These are phyloP conservation scores for Morinoia aosen DNA, from an alignment of 2,888 invertebrate genomes.

Conservation along the genomic window DNA sequence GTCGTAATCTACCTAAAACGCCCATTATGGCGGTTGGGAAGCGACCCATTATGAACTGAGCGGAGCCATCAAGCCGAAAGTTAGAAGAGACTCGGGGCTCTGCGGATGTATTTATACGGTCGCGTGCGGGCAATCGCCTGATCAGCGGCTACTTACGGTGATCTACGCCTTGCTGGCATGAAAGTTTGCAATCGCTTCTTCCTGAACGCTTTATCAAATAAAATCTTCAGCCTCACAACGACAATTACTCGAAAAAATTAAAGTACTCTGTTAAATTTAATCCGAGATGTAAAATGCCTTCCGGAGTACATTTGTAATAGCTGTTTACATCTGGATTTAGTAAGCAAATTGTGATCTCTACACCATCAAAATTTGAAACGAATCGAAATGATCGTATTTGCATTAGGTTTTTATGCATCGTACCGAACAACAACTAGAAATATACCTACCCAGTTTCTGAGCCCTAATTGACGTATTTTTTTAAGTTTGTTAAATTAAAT, in stretches of 20 bases:
- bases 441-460: no score
- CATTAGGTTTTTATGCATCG: no score
- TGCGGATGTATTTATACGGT: background rate
- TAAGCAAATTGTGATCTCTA: no score
- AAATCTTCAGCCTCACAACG: background rate
- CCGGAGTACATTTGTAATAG: background rate
- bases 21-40: background rate
- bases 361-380: no score
- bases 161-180: conserved; percentile 18
- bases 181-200: conserved; percentile 6
- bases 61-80: conserved; percentile 24
- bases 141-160: background rate
- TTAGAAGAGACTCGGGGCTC: background rate
- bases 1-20: conserved; percentile 26
- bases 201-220: background rate
- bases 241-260: background rate
- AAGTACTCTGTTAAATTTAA: background rate
- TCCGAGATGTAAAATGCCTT: background rate
- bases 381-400: no score
- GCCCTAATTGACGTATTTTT: no score
- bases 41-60: conserved; percentile 29
- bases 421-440: no score
- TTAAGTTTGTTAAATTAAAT: no score
- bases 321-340: no score
- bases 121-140: conserved; percentile 12